phyloP scores from a whole-genome alignment of 2,113 vertebrate genomes.

The Dipodomys merriami region DNA sequence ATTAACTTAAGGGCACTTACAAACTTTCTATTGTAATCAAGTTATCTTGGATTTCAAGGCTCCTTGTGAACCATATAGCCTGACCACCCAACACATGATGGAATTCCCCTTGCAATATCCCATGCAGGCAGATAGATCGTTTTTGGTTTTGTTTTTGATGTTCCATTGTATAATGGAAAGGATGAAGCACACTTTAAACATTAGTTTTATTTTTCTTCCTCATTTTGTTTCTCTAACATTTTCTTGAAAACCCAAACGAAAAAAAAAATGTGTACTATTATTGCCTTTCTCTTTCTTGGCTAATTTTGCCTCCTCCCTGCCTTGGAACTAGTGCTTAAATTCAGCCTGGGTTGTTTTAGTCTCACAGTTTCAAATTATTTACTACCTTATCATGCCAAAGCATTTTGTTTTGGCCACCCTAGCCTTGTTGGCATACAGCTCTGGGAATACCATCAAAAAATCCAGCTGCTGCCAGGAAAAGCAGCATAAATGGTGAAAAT shows the following conservation, averaged over 20 bases:
- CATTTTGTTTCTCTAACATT: background rate
- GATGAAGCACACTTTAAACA: conserved; percentile 30
- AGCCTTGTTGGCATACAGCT: conserved; percentile 67
- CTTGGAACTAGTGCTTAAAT: conserved; percentile 63
- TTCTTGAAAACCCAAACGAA: conserved; percentile 51
- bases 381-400: conserved; percentile 72
- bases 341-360: conserved; percentile 56
- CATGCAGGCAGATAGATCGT: background rate
- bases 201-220: background rate
- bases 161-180: background rate
- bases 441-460: conserved; percentile 71
- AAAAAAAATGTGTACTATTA: background rate
- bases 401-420: conserved; percentile 68
- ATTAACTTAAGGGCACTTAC: background rate
- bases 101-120: background rate
- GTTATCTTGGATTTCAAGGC: conserved; percentile 1
- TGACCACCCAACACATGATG: background rate
- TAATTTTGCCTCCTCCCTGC: conserved; percentile 54
- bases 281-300: conserved; percentile 68
- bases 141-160: background rate
- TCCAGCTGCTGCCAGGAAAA: conserved; percentile 60
- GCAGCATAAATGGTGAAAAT: conserved; percentile 56
- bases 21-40: background rate
- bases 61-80: background rate
- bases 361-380: conserved; percentile 74